These are phyloP conservation scores for Tiphia femorata DNA, from an alignment of 2,888 invertebrate species.

Conservation along the genomic window DNA sequence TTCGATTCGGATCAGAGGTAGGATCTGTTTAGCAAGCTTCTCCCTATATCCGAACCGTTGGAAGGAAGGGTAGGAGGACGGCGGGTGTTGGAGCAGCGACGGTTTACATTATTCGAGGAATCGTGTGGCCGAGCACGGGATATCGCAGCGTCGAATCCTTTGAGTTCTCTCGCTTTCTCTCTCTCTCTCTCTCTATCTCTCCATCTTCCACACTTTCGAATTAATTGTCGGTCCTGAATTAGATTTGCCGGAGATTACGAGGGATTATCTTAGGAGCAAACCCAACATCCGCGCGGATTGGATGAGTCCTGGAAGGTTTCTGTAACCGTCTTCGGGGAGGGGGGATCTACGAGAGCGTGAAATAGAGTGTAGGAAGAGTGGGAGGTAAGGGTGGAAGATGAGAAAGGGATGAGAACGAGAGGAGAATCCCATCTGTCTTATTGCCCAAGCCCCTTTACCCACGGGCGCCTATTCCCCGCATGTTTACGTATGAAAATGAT, in stretches of 20 bases:
- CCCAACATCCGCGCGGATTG: conserved; percentile 28
- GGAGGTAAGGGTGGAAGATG: no score
- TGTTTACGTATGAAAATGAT: conserved; percentile 54
- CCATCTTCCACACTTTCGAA: conserved; percentile 8
- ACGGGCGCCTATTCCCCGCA: conserved; percentile 32
- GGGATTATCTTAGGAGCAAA: conserved; percentile 33
- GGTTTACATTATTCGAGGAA: no score
- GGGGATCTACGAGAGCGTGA: conserved; percentile 11
- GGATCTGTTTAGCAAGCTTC: no score
- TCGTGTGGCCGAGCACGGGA: no score
- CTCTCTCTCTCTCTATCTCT: not conserved
- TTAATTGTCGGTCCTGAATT: conserved; percentile 32
- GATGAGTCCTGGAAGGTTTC: conserved; percentile 15
- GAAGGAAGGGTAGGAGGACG: no score
- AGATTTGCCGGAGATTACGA: conserved; percentile 21
- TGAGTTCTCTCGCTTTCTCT: no score
- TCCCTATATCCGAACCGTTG: no score
- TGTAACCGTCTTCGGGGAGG: conserved; percentile 12
- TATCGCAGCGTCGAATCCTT: no score
- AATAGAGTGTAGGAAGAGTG: no score
- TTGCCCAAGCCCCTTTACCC: conserved; percentile 26
- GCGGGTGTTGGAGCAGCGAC: no score
- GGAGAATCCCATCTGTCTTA: conserved; percentile 41
- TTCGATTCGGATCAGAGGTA: no score
- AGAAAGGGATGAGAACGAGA: not conserved